Percentiles rank a stretch among this genome's conserved stretches.
Conservation (phyloP, 1,140 invertebrate species). For the Trichogramma pretiosum region DNA sequence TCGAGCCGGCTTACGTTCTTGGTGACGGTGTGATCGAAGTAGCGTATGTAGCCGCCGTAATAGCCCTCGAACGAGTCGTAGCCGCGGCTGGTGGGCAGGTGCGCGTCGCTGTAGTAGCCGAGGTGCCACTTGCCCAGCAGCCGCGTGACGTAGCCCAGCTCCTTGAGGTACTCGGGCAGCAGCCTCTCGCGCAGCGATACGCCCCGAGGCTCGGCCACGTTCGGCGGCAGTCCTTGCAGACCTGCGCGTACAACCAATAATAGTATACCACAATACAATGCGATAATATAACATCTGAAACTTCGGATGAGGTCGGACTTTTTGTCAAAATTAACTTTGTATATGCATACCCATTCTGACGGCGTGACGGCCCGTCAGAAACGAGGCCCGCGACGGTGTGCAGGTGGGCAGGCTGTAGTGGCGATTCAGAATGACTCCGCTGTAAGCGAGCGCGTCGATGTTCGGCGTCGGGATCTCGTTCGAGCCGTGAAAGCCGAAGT, state of each 20-base stretch:
- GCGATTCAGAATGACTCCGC: slow-evolving; percentile 54
- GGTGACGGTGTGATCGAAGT: slow-evolving; percentile 37
- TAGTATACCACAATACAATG: too few species aligned
- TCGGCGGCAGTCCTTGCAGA: slow-evolving; percentile 7
- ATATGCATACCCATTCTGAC: slow-evolving; percentile 57
- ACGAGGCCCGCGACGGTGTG: slow-evolving; percentile 56
- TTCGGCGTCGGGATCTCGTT: slow-evolving; percentile 58
- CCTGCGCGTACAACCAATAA: too few species aligned
- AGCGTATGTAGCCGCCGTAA: slow-evolving; percentile 41
- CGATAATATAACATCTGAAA: too few species aligned
- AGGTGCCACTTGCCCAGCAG: slow-evolving; percentile 52
- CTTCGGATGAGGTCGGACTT: too few species aligned
- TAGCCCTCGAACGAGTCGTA: slow-evolving; percentile 46
- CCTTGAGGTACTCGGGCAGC: slow-evolving; percentile 47
- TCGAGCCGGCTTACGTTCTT: not conserved
- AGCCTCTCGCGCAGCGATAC: slow-evolving; percentile 41
- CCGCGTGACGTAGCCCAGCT: slow-evolving; percentile 47
- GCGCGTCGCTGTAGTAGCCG: slow-evolving; percentile 37
- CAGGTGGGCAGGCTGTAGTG: slow-evolving; percentile 55
- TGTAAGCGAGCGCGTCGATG: slow-evolving; percentile 54
- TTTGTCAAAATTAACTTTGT: slow-evolving; percentile 1
- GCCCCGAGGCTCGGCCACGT: slow-evolving; percentile 39
- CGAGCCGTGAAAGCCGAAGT: slow-evolving; percentile 63
- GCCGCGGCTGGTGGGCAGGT: slow-evolving; percentile 41
- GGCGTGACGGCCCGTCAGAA: slow-evolving; percentile 59